Evolutionary conservation across 2,888 invertebrate species (phyloP).

Genomic region (Lissonota sp.): DNA sequence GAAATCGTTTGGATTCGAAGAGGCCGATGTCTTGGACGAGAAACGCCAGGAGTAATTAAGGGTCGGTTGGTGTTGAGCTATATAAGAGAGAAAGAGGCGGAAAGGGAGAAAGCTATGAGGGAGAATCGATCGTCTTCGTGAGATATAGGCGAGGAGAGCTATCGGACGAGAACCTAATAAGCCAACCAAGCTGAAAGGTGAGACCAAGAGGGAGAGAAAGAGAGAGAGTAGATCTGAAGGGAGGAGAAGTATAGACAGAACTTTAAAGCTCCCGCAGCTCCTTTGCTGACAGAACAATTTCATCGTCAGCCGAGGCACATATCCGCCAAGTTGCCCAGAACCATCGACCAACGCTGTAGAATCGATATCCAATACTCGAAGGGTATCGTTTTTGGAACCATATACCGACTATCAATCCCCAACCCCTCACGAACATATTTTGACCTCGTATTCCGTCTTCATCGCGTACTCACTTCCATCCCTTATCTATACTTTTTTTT

Average conservation of each 20-base stretch:
- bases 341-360: slow-evolving; percentile 37
- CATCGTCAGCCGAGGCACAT: slow-evolving; percentile 66
- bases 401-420: slow-evolving; percentile 23
- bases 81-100: slow-evolving; percentile 27
- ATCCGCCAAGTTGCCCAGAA: slow-evolving; percentile 52
- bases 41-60: slow-evolving; percentile 64
- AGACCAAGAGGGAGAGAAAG: not conserved
- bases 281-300: slow-evolving; percentile 74
- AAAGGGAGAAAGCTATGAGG: slow-evolving; percentile 19
- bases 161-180: slow-evolving; percentile 59
- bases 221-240: not conserved
- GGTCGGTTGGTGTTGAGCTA: slow-evolving; percentile 43
- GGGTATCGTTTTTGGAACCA: slow-evolving; percentile 25
- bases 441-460: too few species aligned
- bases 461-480: too few species aligned
- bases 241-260: not conserved
- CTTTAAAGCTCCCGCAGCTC: slow-evolving; percentile 56
- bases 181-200: slow-evolving; percentile 56
- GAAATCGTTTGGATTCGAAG: slow-evolving; percentile 51
- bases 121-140: slow-evolving; percentile 57
- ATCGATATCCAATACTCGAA: slow-evolving; percentile 65
- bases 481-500: too few species aligned
- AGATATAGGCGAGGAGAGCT: slow-evolving; percentile 44
- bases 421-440: not conserved
- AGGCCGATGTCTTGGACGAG: slow-evolving; percentile 58